Evolutionary conservation across 2,888 invertebrate genomes (phyloP), one percentile per base, ranked within the genome.

Genomic region (Drosophila mimetica): DNA sequence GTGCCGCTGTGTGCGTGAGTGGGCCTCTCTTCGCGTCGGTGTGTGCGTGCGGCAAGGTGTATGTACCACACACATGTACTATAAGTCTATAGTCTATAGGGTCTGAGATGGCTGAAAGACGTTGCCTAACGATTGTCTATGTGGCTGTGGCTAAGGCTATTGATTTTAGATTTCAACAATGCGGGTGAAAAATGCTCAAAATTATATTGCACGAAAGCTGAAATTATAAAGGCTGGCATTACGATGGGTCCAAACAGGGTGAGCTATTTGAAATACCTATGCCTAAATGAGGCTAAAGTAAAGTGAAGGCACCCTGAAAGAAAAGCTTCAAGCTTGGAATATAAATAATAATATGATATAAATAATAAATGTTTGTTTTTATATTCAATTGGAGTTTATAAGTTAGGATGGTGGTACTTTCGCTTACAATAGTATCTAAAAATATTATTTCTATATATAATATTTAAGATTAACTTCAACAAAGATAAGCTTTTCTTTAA

Each of bases 121-220:
- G 71, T 75, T 79, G 79, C 71, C 67, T 84, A 81, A 81, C 79
- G 82, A 75, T 70, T 55, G 59, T 71, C 65, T 74, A 65, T 66
- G 66, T 67, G 63, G 41, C 69, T 74, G 60, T 63, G 51, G 59
- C 71, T 76, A 64, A 63, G 48, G 74, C 71, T 75, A 75, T 76
- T 76, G 76, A 76, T 76, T 86, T 87, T 81, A 59, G 76, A 81
- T 85, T 85, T 79, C 73, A 83, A 81, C 86, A 85, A 83, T 87
- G 83, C 83, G 86, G 84, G 79, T 88, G 81, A 86, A 82, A 87
- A 86, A 83, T 85, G 80, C 75, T 78, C 77, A 60, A 89, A 81
- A 79, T 83, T 78, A 88, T 85, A 78, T 81, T 83, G 71, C 79
- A 84, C 77, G 74, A 74, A 76, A 61, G 60, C 71, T 76, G 36